These are phyloP conservation scores for Macrophya annulata DNA, from an alignment of 2,888 invertebrate species.

Conservation along the genomic window DNA sequence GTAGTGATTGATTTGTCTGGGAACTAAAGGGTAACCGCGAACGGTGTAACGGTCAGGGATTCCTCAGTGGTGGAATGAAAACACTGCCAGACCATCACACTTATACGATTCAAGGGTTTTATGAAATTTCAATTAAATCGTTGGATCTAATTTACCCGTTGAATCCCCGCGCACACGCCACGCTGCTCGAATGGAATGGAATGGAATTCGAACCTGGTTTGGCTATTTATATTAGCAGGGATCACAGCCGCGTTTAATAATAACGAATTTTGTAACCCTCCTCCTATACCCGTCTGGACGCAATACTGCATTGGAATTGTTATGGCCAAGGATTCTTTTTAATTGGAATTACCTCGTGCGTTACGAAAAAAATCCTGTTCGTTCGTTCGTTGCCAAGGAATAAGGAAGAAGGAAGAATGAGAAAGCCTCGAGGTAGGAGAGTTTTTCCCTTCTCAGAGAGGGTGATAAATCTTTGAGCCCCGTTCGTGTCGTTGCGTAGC, in stretches of 20 bases:
- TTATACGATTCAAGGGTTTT: conserved; percentile 62
- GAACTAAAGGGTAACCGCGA: conserved; percentile 62
- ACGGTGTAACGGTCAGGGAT: conserved; percentile 62
- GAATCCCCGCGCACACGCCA: background rate
- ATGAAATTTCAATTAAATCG: conserved; percentile 75
- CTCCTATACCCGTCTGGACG: background rate
- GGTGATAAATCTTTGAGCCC: conserved; percentile 62
- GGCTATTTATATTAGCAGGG: background rate
- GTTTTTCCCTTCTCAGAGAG: conserved; percentile 57
- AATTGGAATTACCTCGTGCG: conserved; percentile 46
- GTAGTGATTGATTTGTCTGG: conserved; percentile 68
- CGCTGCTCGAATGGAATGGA: background rate
- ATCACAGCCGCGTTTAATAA: background rate
- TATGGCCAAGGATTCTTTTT: conserved; percentile 32
- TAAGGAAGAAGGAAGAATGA: conserved; percentile 10
- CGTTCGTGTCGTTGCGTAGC: conserved; percentile 62
- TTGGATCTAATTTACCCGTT: conserved; percentile 56
- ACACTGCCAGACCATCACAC: conserved; percentile 60
- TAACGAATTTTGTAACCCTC: conserved; percentile 18
- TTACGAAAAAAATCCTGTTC: background rate
- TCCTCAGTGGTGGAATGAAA: conserved; percentile 70
- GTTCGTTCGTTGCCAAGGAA: conserved; percentile 9
- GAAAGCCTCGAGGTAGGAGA: background rate
- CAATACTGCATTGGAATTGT: background rate
- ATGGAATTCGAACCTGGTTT: conserved; percentile 23